Conservation (phyloP, 2,113 vertebrate species). For the Myocastor coypus region DNA sequence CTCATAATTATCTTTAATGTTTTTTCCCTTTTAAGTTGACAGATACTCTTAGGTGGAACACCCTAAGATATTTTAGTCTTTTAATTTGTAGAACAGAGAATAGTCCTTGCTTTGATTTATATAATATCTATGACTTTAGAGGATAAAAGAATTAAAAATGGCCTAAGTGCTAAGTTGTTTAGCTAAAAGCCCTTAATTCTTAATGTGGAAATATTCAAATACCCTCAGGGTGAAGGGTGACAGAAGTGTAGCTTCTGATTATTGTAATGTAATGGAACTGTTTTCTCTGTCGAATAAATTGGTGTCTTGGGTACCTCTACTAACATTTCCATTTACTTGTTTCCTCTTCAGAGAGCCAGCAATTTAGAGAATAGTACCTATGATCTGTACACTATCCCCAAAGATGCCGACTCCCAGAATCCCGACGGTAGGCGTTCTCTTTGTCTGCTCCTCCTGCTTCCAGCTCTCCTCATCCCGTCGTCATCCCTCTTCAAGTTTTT, state of each 20-base stretch:
- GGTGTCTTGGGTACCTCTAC: neutral
- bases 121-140: conserved; percentile 16
- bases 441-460: neutral
- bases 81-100: conserved; percentile 49
- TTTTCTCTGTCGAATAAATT: conserved; percentile 56
- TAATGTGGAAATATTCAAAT: neutral
- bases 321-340: neutral
- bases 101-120: conserved; percentile 18
- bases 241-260: conserved; percentile 4
- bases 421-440: conserved; percentile 91
- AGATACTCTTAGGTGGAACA: neutral
- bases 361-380: conserved; percentile 99
- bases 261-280: neutral
- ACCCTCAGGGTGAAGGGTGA: neutral
- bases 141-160: neutral
- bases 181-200: neutral
- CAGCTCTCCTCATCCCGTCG: neutral
- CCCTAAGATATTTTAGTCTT: neutral
- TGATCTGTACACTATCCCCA: conserved; percentile 97
- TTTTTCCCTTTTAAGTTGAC: conserved; percentile 18
- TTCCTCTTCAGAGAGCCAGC: conserved; percentile 92
- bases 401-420: conserved; percentile 97
- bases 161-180: conserved; percentile 16
- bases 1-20: conserved; percentile 14
- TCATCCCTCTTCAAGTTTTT: conserved; percentile 55